Evolutionary conservation across 1,140 invertebrate genomes (phyloP), one percentile per base, ranked within the genome.

Genomic region (Cylas formicarius): DNA sequence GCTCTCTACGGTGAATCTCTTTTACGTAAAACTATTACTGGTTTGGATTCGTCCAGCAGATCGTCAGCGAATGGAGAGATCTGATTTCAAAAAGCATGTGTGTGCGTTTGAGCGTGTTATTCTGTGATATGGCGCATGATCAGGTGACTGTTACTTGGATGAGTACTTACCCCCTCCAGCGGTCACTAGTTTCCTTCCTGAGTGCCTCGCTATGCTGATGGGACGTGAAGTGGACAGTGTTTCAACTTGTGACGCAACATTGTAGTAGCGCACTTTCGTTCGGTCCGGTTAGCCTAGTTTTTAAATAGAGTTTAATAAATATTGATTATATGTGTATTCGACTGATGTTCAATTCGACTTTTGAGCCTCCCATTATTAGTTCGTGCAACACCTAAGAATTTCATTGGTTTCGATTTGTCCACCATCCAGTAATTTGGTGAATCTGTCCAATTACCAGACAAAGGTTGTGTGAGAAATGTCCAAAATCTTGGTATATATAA

Each of bases 71-170:
- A 11, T 22, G 27, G 31, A 36, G 11, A 24, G 19, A 23, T 43
- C 23, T 27, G 23, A n/a, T 14, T 37, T 16, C 27, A 27, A 17
- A 34, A 11, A 26, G 50, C 50, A 55, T 53, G 55, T 52, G 53
- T 50, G 53, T 59, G 51, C 49, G 37, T 48, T 43, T 57, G 51
- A 50, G 55, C 57, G 60, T 58, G 56, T 61, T 61, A 60, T 61
- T 58, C 62, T 66, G 63, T 66, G 63, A 66, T 66, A 66, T 63
- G 55, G 63, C 60, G 63, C 63, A 64, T 52, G 63, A 63, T 63
- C 62, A 62, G 61, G 61, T 66, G 63, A 63, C 62, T 66, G 58
- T 62, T 14, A 48, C 55, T 60, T 58, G 60, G 61, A 62, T 58
- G 55, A 51, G 58, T 63, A 62, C 59, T 63, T 64, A 63, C 55